phyloP scores from a whole-genome alignment of 2,113 vertebrate species.

The Dasyprocta punctata region DNA sequence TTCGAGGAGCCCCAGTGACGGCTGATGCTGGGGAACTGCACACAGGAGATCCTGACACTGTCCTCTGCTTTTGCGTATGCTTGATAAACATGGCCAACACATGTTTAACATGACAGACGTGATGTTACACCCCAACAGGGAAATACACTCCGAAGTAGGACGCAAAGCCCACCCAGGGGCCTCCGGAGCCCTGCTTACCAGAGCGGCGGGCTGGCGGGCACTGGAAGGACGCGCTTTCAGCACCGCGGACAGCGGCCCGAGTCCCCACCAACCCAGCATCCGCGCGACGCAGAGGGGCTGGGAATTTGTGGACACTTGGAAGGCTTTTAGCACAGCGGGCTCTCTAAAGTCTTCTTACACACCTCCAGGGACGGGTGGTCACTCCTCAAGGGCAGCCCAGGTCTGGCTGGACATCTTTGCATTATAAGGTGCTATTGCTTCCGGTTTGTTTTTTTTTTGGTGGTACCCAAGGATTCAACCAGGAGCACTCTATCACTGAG shows the following conservation, averaged over 20 bases:
- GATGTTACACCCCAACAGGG: neutral
- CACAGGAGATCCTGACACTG: neutral
- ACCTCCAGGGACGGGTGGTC: neutral
- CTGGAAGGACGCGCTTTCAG: fast-evolving
- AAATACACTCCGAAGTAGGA: neutral
- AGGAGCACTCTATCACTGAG: neutral
- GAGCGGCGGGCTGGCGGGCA: fast-evolving
- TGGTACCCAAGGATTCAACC: neutral
- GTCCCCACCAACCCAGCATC: fast-evolving
- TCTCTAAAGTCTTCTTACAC: too few relatives aligned
- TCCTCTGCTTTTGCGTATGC: neutral
- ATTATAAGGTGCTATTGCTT: neutral
- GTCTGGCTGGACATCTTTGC: neutral
- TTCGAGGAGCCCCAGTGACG: too few relatives aligned
- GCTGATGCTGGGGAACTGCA: too few relatives aligned
- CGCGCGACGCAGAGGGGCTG: fast-evolving
- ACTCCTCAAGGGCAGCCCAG: neutral
- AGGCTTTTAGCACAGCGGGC: neutral
- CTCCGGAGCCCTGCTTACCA: fast-evolving
- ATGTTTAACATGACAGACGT: neutral
- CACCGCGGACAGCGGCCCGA: conserved; percentile 59
- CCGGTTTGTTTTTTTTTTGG: neutral
- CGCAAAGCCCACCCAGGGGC: neutral
- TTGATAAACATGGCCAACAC: neutral
- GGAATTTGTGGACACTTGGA: neutral